phyloP scores from a whole-genome alignment of 2,113 vertebrate species.

The Pangasianodon gigas region DNA sequence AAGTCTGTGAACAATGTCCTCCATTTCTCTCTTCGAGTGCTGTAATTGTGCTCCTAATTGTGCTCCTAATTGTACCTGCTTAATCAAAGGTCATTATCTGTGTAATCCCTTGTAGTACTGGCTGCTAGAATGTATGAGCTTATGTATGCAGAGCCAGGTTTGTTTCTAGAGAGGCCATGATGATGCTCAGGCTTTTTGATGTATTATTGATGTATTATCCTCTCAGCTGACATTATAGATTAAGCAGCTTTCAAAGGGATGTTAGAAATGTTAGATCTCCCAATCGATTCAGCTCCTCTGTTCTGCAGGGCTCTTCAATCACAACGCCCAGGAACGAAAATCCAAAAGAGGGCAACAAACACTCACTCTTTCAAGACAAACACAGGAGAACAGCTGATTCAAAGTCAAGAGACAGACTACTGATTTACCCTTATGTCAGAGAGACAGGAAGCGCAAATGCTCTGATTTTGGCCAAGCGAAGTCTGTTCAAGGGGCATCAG shows the following conservation, averaged over 20 bases:
- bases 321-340: neutral
- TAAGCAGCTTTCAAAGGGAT: slow-evolving; percentile 37
- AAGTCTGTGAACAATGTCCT: neutral
- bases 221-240: slow-evolving; percentile 40
- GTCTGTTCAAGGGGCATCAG: neutral
- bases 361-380: neutral
- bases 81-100: slow-evolving; percentile 34
- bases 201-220: slow-evolving; percentile 49
- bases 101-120: slow-evolving; percentile 12
- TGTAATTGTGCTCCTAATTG: neutral
- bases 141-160: slow-evolving; percentile 29
- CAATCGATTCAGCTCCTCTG: slow-evolving; percentile 16
- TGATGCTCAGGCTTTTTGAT: slow-evolving; percentile 38
- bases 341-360: slow-evolving; percentile 18
- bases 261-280: slow-evolving; percentile 40
- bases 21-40: neutral
- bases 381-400: neutral
- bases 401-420: slow-evolving; percentile 12
- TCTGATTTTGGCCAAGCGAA: slow-evolving; percentile 3
- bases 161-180: slow-evolving; percentile 29
- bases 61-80: slow-evolving; percentile 31
- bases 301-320: slow-evolving; percentile 14
- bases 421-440: neutral
- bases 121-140: neutral
- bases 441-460: neutral